Base-by-base conservation (phyloP, 2,888 invertebrate species). In the Elysia crispata region DNA sequence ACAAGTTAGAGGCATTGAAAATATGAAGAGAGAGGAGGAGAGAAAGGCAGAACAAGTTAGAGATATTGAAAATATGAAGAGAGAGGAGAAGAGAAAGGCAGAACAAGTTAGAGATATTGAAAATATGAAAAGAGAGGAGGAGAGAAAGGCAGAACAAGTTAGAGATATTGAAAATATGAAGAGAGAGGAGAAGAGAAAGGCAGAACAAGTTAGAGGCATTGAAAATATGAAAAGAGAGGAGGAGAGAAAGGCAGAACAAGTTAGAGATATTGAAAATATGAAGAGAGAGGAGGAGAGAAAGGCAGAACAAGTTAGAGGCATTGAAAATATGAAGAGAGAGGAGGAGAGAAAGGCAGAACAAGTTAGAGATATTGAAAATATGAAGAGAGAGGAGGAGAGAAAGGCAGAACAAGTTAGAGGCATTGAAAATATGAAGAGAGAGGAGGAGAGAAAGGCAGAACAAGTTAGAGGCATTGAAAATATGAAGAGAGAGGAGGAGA, bases 351-450 rank as follows among this genome's bases (percentile, higher is more conserved):
- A 15, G 23, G 20, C 3, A 31, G 70, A 31, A 3, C 5, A 13
- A 41, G 23, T 20, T 13, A 41, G 49, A 70, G 33, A 70, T 31
- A n/a, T n/a, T n/a, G n/a, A n/a, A n/a, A n/a, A n/a, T n/a, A n/a
- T n/a, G 28, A 25, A 75, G 62, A 75, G 75, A 75, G 25, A 62
- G 64, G 62, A n/a, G 31, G 64, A 76, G 64, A 30, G 66, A 62
- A 33, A 70, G 33, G 15, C 20, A 20, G 30, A 31, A 33, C 30
- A 23, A 31, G 30, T 31, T 30, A 41, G 70, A 31, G 23, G 31
- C 33, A 70, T 15, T 31, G 70, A 70, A 33, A 70, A 33, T n/a
- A n/a, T n/a, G n/a, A n/a, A 31, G 70, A 31, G 70, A 31, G 70
- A 31, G 70, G 15, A 33, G 15, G 70, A 31, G 70, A 31, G 70